Evolutionary conservation across 2,888 invertebrate species (phyloP).

Genomic region (Argyresthia goedartella): DNA sequence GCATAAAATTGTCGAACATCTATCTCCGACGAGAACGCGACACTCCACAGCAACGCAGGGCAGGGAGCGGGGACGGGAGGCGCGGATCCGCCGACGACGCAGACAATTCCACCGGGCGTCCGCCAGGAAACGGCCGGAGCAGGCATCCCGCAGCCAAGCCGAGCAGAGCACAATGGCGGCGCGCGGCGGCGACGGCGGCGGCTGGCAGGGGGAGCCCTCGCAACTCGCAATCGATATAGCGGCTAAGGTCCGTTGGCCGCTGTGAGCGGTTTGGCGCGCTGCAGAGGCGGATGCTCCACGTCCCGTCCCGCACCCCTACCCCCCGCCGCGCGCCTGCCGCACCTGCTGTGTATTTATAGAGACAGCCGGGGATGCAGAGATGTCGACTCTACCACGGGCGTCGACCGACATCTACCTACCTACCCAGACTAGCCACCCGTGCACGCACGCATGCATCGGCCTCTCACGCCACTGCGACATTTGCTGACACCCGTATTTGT

Average conservation of each 20-base stretch:
- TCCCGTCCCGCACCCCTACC: slow-evolving; percentile 47
- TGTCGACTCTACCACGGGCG: slow-evolving; percentile 25
- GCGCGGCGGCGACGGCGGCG: too few relatives aligned
- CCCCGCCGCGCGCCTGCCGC: slow-evolving; percentile 53
- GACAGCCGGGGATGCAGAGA: slow-evolving; percentile 63
- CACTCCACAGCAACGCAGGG: slow-evolving; percentile 31
- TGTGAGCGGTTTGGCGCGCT: slow-evolving; percentile 64
- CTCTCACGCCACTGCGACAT: slow-evolving; percentile 10
- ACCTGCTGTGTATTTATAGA: slow-evolving; percentile 70
- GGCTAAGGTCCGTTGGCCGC: slow-evolving; percentile 71
- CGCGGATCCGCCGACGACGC: slow-evolving; percentile 27
- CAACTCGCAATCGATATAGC: slow-evolving; percentile 72
- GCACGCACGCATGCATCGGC: too few relatives aligned
- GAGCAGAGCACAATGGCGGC: slow-evolving; percentile 64
- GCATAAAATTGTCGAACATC: too few relatives aligned
- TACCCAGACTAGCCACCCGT: slow-evolving; percentile 23
- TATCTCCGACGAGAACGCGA: too few relatives aligned
- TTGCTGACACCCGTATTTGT: slow-evolving; percentile 47
- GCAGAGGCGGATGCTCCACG: slow-evolving; percentile 62
- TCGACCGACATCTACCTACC: slow-evolving; percentile 28
- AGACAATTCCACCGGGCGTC: slow-evolving; percentile 48
- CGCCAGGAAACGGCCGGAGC: slow-evolving; percentile 64
- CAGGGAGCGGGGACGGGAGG: slow-evolving; percentile 27
- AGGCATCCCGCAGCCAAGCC: slow-evolving; percentile 64
- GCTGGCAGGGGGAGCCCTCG: slow-evolving; percentile 70